Base-by-base conservation (phyloP, 2,113 vertebrate species). In the Octodon degus region DNA sequence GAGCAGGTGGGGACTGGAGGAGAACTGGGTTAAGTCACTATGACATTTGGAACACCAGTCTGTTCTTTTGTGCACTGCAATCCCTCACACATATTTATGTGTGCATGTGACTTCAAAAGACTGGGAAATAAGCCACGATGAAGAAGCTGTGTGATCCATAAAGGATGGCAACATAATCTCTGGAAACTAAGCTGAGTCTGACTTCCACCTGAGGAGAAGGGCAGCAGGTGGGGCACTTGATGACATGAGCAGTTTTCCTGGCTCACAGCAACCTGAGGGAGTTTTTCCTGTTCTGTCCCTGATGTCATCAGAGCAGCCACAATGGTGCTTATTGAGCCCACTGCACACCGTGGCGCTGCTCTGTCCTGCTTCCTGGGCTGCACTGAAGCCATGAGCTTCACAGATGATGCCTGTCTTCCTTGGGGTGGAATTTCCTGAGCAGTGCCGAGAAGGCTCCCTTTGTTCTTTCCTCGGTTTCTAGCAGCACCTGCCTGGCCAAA, bases 401-500 rank as follows among this genome's bases (percentile, higher is more conserved):
- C 22, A 67, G 84, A 62, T 55, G 77, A 89, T 24, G 34, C 50
- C 70, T 62, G 14, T n/a, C 50, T 91, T 96, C 70, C 93, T 53
- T 0, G 5, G 43, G 4, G 34, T 62, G 34, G 43, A 43, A n/a
- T 89, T 90, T 96, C 70, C 40, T 10, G 20, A 87, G 53, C 32
- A 53, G 68, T 10, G 0, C 32, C 62, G 40, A 91, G 43, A 97
- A 93, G 65, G 25, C 27, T 14, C 25, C 62, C 55, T 94, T 95
- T 96, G 94, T 97, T 86, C 60, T 93, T 91, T 63, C 17, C 1
- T 1, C 50, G 19, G 30, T 74, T 85, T 90, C 92, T 82, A 76
- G 37, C 86, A 74, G 37, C 90, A 90, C 90, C 90, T 93, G 94
- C 70, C 90, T 53, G 53, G 2, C 55, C 89, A 85, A 7, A 13